Evolutionary conservation across 2,113 vertebrate species (phyloP).

Genomic region (Rattus norvegicus): GRCr8 NC_086023.1:120763001-120763500

Average conservation of each 20-base stretch:
- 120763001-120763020: too few species aligned
- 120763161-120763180: neutral
- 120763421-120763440: too few species aligned
- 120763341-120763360: neutral
- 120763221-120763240: neutral
- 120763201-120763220: neutral
- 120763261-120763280: neutral
- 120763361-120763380: neutral
- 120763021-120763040: too few species aligned
- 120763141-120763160: neutral
- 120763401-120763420: neutral
- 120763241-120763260: neutral
- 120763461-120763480: neutral
- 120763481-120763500: neutral
- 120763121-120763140: neutral
- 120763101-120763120: neutral
- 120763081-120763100: neutral
- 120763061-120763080: neutral
- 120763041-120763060: neutral
- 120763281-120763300: too few species aligned
- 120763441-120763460: neutral
- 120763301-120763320: neutral
- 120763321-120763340: neutral
- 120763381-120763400: neutral
- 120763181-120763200: neutral